Conservation (phyloP, 2,888 invertebrate species). For the Dendrolimus pini region DNA sequence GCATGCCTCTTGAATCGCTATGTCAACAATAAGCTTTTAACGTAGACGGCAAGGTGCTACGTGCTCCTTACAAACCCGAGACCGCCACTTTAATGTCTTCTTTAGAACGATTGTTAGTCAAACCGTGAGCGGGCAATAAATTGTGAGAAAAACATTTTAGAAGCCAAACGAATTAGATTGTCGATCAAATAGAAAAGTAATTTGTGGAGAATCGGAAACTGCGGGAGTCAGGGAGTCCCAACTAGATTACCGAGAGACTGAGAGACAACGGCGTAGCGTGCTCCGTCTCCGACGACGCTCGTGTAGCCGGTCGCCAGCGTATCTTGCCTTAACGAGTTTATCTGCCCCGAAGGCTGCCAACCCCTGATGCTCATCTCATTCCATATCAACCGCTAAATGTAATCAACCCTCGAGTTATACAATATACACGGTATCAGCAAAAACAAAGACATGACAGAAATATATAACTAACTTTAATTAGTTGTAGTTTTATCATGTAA, state of each 20-base stretch:
- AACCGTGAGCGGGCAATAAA: constrained; percentile 25
- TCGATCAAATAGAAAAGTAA: constrained; percentile 63
- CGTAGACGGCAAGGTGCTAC: constrained; percentile 51
- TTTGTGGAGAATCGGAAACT: constrained; percentile 61
- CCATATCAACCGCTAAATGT: constrained; percentile 52
- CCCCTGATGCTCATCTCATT: constrained; percentile 55
- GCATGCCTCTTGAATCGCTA: constrained; percentile 63
- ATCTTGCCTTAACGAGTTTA: constrained; percentile 72
- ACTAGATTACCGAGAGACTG: constrained; percentile 60
- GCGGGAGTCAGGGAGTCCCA: constrained; percentile 55
- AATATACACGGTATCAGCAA: no score
- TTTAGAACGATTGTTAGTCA: constrained; percentile 18
- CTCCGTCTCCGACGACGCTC: constrained; percentile 32
- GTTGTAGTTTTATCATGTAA: no score
- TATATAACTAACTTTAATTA: no score
- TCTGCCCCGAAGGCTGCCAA: constrained; percentile 69
- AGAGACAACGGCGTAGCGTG: constrained; percentile 47
- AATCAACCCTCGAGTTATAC: constrained; percentile 28
- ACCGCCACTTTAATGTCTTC: constrained; percentile 41
- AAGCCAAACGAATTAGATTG: constrained; percentile 58
- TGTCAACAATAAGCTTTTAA: constrained; percentile 75
- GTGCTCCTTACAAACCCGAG: constrained; percentile 44
- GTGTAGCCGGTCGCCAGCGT: constrained; percentile 36
- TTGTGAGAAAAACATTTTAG: constrained; percentile 50
- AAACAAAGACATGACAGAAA: no score